Base-by-base conservation (phyloP, 2,888 invertebrate genomes). In the Lepidochrysops patricia region DNA sequence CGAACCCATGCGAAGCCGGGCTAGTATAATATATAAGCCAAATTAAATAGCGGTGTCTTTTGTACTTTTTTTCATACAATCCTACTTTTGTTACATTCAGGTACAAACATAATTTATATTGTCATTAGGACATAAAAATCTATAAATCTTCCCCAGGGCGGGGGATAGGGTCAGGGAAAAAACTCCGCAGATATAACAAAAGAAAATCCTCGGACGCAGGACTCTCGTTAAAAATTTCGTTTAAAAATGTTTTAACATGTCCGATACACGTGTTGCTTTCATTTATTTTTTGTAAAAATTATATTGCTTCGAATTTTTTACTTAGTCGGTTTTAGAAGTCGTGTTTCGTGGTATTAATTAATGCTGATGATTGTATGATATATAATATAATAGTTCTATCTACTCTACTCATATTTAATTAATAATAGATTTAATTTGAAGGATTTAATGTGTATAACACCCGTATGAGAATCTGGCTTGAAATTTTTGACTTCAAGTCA, bases 251-350 rank as follows among this genome's bases (percentile, higher is more conserved):
- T 57, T 27, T 26, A 43, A n/a, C 57, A 27, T 9, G 25, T n/a
- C 9, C 9, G 43, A 9, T 13, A 57, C 34, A 57, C 34, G 34
- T 34, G 56, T 23, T 29, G 32, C 23, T 15, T 13, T 29, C n/a
- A 56, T 56, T 56, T 9, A 34, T 12, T 56, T n/a, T n/a, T n/a
- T n/a, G n/a, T n/a, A n/a, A 34, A 56, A 32, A 56, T 34, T n/a
- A n/a, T n/a, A n/a, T 27, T 56, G 34, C 32, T 32, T 56, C 7
- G 13, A 43, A 19, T 15, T 43, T 7, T 15, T 43, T 15, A 43
- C 37, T 43, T 15, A 43, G 6, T 19, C 2, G 7, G 15, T 43
- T 19, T 29, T 57, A n/a, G n/a, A n/a, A n/a, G n/a, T n/a, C n/a
- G n/a, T n/a, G n/a, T n/a, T n/a, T n/a, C n/a, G n/a, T n/a, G n/a